Conservation (phyloP, 2,113 vertebrate species). For the Cyprinus carpio region DNA sequence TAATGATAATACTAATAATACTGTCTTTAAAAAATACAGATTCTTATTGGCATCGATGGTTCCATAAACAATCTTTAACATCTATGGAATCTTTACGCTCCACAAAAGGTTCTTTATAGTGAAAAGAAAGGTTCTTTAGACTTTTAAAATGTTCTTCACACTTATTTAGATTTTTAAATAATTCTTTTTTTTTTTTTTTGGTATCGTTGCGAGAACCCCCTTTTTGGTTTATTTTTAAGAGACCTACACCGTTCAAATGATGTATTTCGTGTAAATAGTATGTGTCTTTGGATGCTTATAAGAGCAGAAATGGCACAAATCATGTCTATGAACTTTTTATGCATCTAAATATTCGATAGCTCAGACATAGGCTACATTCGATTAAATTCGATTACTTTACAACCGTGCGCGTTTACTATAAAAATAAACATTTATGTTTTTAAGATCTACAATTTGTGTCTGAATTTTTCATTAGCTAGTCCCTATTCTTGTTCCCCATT, state of each 20-base stretch:
- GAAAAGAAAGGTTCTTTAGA: too few species aligned
- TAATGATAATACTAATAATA: neutral
- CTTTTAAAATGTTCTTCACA: too few species aligned
- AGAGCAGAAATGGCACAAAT: neutral
- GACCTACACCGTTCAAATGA: neutral
- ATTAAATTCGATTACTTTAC: neutral
- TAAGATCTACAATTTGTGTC: neutral
- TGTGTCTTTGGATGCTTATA: neutral
- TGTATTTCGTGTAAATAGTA: neutral
- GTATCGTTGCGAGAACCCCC: too few species aligned
- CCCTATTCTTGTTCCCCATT: neutral
- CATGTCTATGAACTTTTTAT: too few species aligned
- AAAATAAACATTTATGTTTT: too few species aligned
- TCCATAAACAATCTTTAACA: neutral
- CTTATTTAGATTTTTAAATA: too few species aligned
- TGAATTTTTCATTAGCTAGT: neutral
- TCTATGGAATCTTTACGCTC: too few species aligned
- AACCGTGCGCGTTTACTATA: too few species aligned
- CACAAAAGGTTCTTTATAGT: too few species aligned
- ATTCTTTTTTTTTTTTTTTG: too few species aligned
- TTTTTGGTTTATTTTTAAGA: too few species aligned
- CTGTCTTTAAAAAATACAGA: too few species aligned
- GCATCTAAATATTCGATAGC: neutral
- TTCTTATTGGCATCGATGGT: neutral
- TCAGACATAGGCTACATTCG: neutral